Evolutionary conservation across 2,113 vertebrate species (phyloP).

Genomic region (Caretta caretta): DNA sequence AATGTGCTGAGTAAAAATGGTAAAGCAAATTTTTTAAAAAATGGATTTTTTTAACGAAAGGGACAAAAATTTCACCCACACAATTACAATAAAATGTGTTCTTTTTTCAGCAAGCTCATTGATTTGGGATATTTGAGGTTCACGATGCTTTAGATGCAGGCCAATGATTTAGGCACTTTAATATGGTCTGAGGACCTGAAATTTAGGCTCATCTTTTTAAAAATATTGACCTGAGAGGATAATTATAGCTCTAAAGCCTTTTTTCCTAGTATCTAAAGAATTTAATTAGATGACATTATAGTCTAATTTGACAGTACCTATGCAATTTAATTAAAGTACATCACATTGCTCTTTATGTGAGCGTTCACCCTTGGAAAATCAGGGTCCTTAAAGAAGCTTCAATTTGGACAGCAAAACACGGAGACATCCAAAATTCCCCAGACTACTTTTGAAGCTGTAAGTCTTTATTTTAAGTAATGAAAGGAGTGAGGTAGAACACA

Average conservation of each 20-base stretch:
- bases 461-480: constrained; percentile 3
- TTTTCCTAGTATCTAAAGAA: neutral
- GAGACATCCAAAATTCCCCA: neutral
- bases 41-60: neutral
- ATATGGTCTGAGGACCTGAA: neutral
- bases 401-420: neutral
- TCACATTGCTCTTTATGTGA: neutral
- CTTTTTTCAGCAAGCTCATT: neutral
- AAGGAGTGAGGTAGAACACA: constrained; percentile 16
- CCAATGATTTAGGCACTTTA: neutral
- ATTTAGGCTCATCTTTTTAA: neutral
- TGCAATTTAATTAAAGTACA: neutral
- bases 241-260: neutral
- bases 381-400: neutral
- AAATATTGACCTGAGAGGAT: neutral
- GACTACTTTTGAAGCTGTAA: neutral
- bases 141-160: neutral
- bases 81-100: neutral
- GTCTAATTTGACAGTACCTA: neutral
- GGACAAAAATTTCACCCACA: neutral
- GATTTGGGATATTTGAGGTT: neutral
- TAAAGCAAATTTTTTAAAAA: too few relatives aligned
- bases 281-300: neutral
- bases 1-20: neutral
- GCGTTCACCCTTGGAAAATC: neutral